phyloP scores from a whole-genome alignment of 2,113 vertebrate genomes.

The Melanocharis versteri region DNA sequence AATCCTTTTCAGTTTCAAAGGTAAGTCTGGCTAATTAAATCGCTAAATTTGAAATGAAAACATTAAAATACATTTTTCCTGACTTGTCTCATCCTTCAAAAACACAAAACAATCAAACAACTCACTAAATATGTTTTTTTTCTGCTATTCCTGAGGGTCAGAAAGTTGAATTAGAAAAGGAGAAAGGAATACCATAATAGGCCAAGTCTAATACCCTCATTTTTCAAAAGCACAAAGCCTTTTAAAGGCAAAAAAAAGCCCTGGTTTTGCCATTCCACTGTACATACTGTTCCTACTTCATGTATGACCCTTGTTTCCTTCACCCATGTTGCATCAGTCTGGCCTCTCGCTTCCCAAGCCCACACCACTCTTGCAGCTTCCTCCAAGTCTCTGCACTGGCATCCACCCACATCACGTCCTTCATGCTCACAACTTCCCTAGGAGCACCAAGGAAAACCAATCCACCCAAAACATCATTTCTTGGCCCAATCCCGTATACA shows the following conservation, averaged over 20 bases:
- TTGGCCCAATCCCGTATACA: rapidly evolving
- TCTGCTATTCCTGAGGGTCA: neutral
- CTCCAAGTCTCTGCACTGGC: neutral
- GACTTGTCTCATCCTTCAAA: neutral
- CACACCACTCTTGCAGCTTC: neutral
- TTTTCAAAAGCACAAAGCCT: neutral
- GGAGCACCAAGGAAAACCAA: neutral
- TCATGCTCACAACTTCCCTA: neutral
- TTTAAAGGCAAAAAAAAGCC: neutral
- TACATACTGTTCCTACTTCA: neutral
- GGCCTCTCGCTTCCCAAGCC: neutral
- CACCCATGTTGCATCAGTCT: rapidly evolving
- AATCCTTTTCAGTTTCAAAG: neutral
- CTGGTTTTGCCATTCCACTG: neutral
- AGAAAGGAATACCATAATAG: neutral
- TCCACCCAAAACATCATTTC: neutral
- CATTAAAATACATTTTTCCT: neutral
- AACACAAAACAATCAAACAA: neutral
- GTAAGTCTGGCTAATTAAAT: neutral
- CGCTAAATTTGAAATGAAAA: neutral
- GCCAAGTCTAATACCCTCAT: neutral
- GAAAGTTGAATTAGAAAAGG: neutral
- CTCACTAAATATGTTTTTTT: neutral
- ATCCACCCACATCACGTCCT: neutral
- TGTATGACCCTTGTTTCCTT: neutral